A percentile compares a stretch with the other conserved stretches of the same genome.
Conservation (phyloP, 2,888 invertebrate species). For the Spodoptera picta region DNA sequence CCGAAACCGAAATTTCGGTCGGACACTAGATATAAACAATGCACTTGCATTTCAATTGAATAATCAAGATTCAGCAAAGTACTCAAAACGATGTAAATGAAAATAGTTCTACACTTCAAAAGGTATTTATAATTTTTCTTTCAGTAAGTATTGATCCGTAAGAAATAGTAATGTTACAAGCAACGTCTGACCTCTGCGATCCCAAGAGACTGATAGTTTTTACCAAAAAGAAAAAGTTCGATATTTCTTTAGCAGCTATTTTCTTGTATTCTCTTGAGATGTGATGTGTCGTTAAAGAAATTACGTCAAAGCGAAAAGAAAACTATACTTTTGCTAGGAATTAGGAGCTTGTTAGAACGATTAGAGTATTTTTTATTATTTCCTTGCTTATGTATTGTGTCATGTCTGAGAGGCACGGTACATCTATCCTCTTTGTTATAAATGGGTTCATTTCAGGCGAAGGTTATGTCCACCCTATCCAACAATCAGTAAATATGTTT, state of each 20-base stretch:
- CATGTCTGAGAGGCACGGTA: too few species aligned
- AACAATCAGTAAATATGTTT: too few species aligned
- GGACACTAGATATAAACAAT: too few species aligned
- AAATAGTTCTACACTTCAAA: neutral
- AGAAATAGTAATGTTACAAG: slow-evolving; percentile 29
- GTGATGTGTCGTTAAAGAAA: slow-evolving; percentile 18
- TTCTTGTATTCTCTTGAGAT: slow-evolving; percentile 19
- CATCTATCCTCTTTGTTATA: too few species aligned
- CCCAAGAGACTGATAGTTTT: slow-evolving; percentile 31
- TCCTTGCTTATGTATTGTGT: too few species aligned
- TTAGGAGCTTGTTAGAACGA: slow-evolving; percentile 6
- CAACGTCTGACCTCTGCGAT: slow-evolving; percentile 17
- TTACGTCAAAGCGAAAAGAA: slow-evolving; percentile 20
- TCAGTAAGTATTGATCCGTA: slow-evolving; percentile 27
- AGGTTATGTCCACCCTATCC: too few species aligned
- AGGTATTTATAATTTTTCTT: slow-evolving; percentile 1
- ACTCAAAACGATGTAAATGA: neutral
- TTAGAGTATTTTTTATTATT: too few species aligned
- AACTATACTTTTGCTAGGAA: neutral
- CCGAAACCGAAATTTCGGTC: too few species aligned
- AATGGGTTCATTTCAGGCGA: too few species aligned
- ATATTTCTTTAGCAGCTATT: slow-evolving; percentile 29
- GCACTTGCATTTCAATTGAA: slow-evolving; percentile 13
- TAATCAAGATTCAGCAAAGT: slow-evolving; percentile 4
- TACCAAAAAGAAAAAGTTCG: slow-evolving; percentile 37